phyloP scores from a whole-genome alignment of 2,797 vertebrate species.

The Oryzias dopingdopingensis region DNA sequence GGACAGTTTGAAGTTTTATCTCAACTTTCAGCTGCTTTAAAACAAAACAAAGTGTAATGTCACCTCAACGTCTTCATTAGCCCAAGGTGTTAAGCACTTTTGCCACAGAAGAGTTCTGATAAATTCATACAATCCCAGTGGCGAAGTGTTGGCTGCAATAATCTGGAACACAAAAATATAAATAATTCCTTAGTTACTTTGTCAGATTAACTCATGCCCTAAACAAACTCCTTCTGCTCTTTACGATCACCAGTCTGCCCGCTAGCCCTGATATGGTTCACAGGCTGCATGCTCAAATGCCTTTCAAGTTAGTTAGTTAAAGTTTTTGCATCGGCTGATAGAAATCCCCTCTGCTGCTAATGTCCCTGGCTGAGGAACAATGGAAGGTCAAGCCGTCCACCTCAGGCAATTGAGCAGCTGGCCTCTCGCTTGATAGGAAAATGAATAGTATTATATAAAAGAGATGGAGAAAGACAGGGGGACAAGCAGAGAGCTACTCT shows the following conservation, averaged over 20 bases:
- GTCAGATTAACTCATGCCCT: constrained; percentile 23
- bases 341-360: constrained; percentile 32
- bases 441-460: constrained; percentile 8
- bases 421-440: constrained; percentile 36
- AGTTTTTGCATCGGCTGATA: constrained; percentile 16
- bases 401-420: constrained; percentile 41
- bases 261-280: constrained; percentile 36
- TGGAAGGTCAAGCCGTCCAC: constrained; percentile 64
- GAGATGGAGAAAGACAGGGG: constrained; percentile 1
- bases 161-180: not conserved
- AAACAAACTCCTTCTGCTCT: constrained; percentile 1
- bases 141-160: not conserved
- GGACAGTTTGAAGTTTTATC: too few species aligned
- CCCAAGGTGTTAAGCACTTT: constrained; percentile 13
- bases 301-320: constrained; percentile 48
- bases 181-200: constrained; percentile 3
- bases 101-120: constrained; percentile 13
- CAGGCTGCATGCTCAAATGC: constrained; percentile 41
- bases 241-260: not conserved
- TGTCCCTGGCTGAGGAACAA: constrained; percentile 36
- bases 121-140: constrained; percentile 3
- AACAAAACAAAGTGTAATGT: not conserved
- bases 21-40: too few species aligned
- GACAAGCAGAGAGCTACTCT: constrained; percentile 9
- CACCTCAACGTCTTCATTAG: constrained; percentile 3